Conservation (phyloP, 2,113 vertebrate species). For the Ploceus nigricollis region DNA sequence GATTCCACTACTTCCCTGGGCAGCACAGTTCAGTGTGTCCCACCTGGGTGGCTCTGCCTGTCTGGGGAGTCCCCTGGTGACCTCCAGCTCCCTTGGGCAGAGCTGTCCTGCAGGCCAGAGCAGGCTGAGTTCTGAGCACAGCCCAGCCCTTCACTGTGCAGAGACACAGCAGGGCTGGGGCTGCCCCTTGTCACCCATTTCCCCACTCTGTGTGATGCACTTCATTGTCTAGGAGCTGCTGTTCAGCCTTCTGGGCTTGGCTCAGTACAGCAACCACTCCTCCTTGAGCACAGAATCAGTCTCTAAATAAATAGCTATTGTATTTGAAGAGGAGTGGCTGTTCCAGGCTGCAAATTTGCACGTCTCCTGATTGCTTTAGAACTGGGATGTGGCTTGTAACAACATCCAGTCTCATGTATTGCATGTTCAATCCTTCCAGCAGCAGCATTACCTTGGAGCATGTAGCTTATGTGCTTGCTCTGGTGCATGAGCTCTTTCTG, state of each 20-base stretch:
- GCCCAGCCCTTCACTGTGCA: not conserved
- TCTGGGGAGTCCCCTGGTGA: not conserved
- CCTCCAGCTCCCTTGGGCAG: not conserved
- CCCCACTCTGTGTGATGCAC: not conserved
- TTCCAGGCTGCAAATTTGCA: not conserved
- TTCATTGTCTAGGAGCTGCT: not conserved
- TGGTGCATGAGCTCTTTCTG: not conserved
- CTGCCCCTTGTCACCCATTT: not conserved
- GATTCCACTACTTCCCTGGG: not conserved
- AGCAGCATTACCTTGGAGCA: not conserved
- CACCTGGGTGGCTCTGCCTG: not conserved
- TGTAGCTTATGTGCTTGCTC: not conserved
- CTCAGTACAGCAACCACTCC: not conserved
- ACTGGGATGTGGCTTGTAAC: not conserved
- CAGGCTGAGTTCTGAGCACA: not conserved
- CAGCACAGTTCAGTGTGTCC: not conserved
- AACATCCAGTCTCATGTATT: not conserved
- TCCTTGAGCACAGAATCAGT: not conserved
- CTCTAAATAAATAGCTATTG: not conserved
- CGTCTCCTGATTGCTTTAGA: not conserved
- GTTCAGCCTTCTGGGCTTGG: not conserved
- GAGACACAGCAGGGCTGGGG: not conserved
- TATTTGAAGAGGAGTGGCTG: not conserved
- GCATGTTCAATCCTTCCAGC: not conserved
- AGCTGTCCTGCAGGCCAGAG: not conserved